Evolutionary conservation across 2,113 vertebrate species (phyloP), one percentile per base, ranked within the genome.

Genomic region (Zosterops lateralis): DNA sequence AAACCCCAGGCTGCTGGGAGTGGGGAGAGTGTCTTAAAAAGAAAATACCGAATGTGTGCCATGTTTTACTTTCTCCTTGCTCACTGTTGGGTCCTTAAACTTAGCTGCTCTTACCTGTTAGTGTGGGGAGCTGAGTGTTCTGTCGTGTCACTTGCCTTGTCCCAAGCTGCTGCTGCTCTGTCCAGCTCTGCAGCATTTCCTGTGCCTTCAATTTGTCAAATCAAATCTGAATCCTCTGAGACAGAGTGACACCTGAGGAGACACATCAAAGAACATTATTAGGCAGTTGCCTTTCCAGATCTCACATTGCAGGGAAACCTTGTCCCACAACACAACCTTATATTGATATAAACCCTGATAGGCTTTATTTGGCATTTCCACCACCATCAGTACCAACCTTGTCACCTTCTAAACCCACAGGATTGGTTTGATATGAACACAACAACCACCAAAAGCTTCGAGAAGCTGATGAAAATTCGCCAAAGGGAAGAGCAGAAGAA

Each of bases 351-450:
- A 90, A 38, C 40, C 21, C 72, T 44, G 14, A 10, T 20, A 47
- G 47, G 13, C 51, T 83, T 87, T 61, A 9, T 64, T 5, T 60
- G 32, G 19, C 76, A 34, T 72, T 78, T 78, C 40, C 50, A 65
- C 48, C 50, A 53, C 28, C 9, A 24, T 48, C 17, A 25, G 16
- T 87, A 64, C 53, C 79, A 88, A 94, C 58, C 62, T 21, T 19
- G 74, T 90, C 93, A 60, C 88, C 5, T 96, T 96, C 89, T 96
- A 40, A 75, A 95, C 68, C 75, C 40, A 42, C 95, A 99, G 99
- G 99, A 99, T 18, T 99, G 99, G 99, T 99, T 99, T 61, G 98
- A 99, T 75, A 97, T 99, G 10, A 98, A 98, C 85, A 98, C 98
- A 36, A 98, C 98, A 8, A 98, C 98, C 31, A 98, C 97, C 34